A percentile compares a stretch with the other conserved stretches of the same genome.
Evolutionary conservation across 2,888 invertebrate genomes (phyloP).

Genomic region (Stictocephala bisonia): DNA sequence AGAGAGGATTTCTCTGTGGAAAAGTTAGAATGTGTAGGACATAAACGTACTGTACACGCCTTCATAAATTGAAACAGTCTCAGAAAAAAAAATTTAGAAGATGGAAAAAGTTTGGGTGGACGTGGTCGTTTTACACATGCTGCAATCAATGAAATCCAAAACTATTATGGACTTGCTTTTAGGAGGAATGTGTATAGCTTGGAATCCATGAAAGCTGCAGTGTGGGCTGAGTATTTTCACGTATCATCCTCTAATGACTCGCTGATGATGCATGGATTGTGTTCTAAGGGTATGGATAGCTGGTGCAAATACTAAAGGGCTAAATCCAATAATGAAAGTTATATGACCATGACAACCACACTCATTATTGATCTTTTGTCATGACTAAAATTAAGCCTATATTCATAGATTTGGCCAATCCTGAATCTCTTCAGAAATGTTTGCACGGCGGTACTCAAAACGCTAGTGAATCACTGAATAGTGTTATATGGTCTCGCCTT

Average conservation of each 20-base stretch:
- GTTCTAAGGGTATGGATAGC: not conserved
- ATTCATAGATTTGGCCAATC: slow-evolving; percentile 11
- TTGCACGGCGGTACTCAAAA: slow-evolving; percentile 34
- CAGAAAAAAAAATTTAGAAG: not conserved
- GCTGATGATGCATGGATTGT: not conserved
- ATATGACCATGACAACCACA: slow-evolving; percentile 2
- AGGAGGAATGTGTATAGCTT: slow-evolving; percentile 4
- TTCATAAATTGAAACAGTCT: not conserved
- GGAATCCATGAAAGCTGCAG: slow-evolving; percentile 18
- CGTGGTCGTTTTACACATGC: slow-evolving; percentile 5
- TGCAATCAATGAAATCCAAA: slow-evolving; percentile 16
- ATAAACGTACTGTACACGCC: slow-evolving; percentile 3
- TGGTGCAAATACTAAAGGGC: slow-evolving; percentile 6
- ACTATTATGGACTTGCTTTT: slow-evolving; percentile 6
- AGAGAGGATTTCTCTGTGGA: not conserved
- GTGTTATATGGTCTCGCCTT: slow-evolving; percentile 8
- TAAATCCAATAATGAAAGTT: not conserved
- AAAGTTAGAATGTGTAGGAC: slow-evolving; percentile 14
- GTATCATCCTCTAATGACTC: not conserved
- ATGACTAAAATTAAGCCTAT: slow-evolving; percentile 14
- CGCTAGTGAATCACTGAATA: slow-evolving; percentile 7
- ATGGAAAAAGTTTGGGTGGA: slow-evolving; percentile 13
- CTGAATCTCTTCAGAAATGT: slow-evolving; percentile 9
- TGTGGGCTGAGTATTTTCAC: slow-evolving; percentile 20
- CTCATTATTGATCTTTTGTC: not conserved